phyloP scores from a whole-genome alignment of 2,888 invertebrate genomes.

The Ophion obscuratus region DNA sequence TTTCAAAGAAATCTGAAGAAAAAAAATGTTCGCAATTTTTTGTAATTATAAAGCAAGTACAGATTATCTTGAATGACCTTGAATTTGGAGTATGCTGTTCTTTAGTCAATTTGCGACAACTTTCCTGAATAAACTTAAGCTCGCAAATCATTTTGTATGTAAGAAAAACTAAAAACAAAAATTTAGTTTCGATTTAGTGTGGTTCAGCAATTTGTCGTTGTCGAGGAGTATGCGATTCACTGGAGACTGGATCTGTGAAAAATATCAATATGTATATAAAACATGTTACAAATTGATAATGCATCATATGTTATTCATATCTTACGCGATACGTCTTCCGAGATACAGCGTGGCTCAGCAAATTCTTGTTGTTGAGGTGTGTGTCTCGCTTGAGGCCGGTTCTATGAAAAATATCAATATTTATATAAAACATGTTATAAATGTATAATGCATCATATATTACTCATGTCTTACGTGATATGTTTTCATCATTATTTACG shows the following conservation, averaged over 20 bases:
- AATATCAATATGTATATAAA: too few relatives aligned
- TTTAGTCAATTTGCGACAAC: constrained; percentile 20
- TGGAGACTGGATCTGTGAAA: too few relatives aligned
- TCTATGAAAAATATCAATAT: too few relatives aligned
- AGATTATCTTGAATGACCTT: constrained; percentile 25
- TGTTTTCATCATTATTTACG: too few relatives aligned
- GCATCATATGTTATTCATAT: constrained; percentile 21
- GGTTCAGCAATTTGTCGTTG: constrained; percentile 16
- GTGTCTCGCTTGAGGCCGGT: constrained; percentile 22
- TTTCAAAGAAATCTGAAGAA: constrained; percentile 13
- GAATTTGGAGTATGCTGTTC: constrained; percentile 23
- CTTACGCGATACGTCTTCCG: constrained; percentile 26
- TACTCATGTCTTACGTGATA: too few relatives aligned
- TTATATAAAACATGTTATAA: too few relatives aligned
- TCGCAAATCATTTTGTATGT: too few relatives aligned
- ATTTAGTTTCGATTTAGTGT: neutral
- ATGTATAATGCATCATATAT: too few relatives aligned
- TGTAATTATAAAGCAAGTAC: constrained; percentile 28
- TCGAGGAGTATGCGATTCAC: constrained; percentile 10
- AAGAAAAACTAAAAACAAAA: too few relatives aligned
- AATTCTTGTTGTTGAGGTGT: constrained; percentile 24
- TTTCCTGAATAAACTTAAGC: neutral
- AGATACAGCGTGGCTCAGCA: constrained; percentile 44
- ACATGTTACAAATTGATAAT: constrained; percentile 26
- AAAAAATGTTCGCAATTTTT: constrained; percentile 1